phyloP scores from a whole-genome alignment of 2,113 vertebrate genomes.

The Melanerpes formicivorus region DNA sequence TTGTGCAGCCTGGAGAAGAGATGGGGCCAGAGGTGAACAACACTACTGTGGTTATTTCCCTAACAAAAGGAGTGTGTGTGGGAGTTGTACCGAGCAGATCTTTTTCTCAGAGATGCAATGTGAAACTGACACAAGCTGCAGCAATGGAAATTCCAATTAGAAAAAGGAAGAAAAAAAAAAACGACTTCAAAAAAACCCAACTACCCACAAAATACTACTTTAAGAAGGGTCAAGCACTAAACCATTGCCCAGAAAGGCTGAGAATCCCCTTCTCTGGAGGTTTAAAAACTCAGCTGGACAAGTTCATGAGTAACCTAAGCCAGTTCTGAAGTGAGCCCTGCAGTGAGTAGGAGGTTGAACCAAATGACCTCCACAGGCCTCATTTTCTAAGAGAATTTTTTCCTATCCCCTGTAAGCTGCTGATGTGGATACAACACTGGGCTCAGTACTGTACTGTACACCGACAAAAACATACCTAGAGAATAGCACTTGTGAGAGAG shows the following conservation, averaged over 20 bases:
- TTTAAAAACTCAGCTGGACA: background rate
- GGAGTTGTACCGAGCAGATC: background rate
- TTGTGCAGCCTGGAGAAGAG: background rate
- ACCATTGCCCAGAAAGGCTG: background rate
- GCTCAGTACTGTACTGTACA: background rate
- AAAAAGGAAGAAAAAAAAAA: background rate
- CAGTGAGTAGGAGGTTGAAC: background rate
- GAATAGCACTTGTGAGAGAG: background rate
- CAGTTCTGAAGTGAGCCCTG: background rate
- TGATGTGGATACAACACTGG: background rate
- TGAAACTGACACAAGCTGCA: background rate
- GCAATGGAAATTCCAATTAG: background rate
- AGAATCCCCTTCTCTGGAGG: background rate
- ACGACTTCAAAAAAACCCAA: background rate
- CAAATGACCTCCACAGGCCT: background rate
- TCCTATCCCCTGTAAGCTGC: background rate
- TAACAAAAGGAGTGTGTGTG: background rate
- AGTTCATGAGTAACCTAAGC: background rate
- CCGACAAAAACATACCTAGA: background rate
- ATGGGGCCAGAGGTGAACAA: background rate
- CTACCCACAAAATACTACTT: background rate
- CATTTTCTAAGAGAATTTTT: background rate
- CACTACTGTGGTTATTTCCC: too few relatives aligned
- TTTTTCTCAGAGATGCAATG: background rate
- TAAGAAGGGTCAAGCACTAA: background rate